Conservation (phyloP, 2,113 vertebrate genomes). For the Pitta sordida region DNA sequence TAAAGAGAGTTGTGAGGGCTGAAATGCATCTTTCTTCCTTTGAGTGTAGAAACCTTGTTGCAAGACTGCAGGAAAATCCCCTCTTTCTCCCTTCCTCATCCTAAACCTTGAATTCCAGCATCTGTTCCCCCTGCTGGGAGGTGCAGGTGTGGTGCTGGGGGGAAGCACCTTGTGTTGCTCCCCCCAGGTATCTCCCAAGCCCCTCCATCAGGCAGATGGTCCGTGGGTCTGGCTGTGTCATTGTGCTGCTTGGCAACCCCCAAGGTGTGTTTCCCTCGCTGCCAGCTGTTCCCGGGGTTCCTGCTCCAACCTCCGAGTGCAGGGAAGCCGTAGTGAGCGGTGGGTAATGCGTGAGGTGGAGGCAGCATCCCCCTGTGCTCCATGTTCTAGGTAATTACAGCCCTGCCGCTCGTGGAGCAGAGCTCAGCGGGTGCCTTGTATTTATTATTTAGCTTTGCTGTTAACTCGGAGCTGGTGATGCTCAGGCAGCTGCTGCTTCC, state of each 20-base stretch:
- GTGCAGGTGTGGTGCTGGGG: not conserved
- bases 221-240: accelerated
- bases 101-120: accelerated
- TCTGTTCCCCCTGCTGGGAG: accelerated
- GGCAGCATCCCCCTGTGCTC: slow-evolving; percentile 67
- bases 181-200: not conserved
- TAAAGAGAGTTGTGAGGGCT: not conserved
- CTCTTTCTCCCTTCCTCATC: not conserved
- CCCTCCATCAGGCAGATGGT: not conserved
- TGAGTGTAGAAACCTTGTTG: not conserved
- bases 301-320: not conserved
- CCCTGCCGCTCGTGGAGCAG: slow-evolving; percentile 19
- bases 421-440: slow-evolving; percentile 49
- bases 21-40: not conserved
- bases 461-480: slow-evolving; percentile 12
- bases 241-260: not conserved
- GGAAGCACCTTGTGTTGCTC: accelerated
- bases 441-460: slow-evolving; percentile 56
- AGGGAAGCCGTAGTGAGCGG: not conserved
- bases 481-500: slow-evolving; percentile 8
- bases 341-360: slow-evolving; percentile 23
- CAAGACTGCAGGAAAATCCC: not conserved
- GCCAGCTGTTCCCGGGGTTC: slow-evolving; percentile 17
- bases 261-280: not conserved
- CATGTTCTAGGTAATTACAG: slow-evolving; percentile 65